A percentile compares a stretch with the other conserved stretches of the same genome.
Conservation (phyloP, 2,113 vertebrate genomes). For the Recurvirostra avosetta region DNA sequence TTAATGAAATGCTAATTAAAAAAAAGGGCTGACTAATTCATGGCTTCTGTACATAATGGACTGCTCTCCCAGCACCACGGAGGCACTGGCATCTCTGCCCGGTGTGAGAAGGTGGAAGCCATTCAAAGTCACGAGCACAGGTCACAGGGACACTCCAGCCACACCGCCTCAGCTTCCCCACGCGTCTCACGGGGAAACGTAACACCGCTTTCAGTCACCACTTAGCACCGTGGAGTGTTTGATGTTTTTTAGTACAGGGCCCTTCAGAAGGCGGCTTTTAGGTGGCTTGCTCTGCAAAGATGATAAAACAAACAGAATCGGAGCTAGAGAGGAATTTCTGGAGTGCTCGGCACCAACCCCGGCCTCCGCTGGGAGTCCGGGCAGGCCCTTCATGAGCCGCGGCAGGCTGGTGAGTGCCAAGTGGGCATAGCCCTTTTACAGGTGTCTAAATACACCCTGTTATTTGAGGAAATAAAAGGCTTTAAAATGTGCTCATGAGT, state of each 20-base stretch:
- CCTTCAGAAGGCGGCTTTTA: constrained; percentile 26
- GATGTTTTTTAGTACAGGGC: neutral
- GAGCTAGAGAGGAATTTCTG: constrained; percentile 41
- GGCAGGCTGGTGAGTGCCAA: neutral
- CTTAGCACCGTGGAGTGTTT: neutral
- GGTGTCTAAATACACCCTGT: constrained; percentile 2
- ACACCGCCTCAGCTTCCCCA: neutral
- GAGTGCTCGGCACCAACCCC: neutral
- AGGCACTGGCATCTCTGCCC: neutral
- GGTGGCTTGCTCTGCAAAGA: neutral
- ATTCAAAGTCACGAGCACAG: neutral
- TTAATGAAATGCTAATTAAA: neutral
- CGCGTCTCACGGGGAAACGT: neutral
- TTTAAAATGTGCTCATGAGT: neutral
- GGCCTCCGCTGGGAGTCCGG: neutral
- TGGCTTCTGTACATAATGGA: neutral
- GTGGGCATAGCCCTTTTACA: constrained; percentile 12
- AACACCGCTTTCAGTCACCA: neutral
- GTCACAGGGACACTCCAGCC: neutral
- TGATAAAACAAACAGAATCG: constrained; percentile 46
- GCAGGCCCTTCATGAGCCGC: neutral
- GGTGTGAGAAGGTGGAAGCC: neutral
- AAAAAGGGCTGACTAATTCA: neutral
- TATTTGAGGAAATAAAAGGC: constrained; percentile 17
- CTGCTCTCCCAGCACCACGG: neutral